Evolutionary conservation across 2,113 vertebrate genomes (phyloP).

Genomic region (Saimiri boliviensis): DNA sequence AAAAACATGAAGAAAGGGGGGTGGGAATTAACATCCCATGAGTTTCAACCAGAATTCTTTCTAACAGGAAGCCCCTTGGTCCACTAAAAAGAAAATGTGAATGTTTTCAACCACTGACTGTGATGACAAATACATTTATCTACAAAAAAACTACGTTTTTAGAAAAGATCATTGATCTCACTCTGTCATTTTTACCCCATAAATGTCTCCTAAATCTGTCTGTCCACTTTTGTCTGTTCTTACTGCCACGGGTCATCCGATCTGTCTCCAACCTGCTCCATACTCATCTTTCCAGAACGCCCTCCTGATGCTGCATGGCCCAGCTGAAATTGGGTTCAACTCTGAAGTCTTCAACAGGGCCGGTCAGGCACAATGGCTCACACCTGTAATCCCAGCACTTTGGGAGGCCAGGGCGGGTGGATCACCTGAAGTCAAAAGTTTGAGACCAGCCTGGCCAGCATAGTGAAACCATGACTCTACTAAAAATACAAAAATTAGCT

Average conservation of each 20-base stretch:
- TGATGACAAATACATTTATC: background rate
- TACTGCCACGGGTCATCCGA: background rate
- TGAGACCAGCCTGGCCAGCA: no score
- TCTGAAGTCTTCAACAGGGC: background rate
- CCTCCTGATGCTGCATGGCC: background rate
- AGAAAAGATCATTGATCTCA: background rate
- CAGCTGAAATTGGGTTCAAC: background rate
- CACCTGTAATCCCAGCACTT: no score
- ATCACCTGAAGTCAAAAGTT: no score
- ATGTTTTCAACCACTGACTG: background rate
- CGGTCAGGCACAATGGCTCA: no score
- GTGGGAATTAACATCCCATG: background rate
- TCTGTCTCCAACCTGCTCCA: no score
- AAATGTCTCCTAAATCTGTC: background rate
- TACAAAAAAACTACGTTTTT: background rate
- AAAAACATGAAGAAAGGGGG: background rate
- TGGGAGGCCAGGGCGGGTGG: no score
- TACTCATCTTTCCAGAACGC: background rate
- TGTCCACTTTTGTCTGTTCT: background rate
- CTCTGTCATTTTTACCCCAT: background rate
- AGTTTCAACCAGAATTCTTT: background rate
- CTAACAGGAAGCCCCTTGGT: background rate
- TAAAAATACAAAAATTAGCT: background rate
- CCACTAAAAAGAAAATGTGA: background rate
- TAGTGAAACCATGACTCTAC: no score